Percentiles rank a stretch among this genome's conserved stretches.
These are phyloP conservation scores for Chondrilla cf. caribensis DNA, from an alignment of 37 sponge, comb jelly and placozoan genomes.

Conservation along the genomic window DNA sequence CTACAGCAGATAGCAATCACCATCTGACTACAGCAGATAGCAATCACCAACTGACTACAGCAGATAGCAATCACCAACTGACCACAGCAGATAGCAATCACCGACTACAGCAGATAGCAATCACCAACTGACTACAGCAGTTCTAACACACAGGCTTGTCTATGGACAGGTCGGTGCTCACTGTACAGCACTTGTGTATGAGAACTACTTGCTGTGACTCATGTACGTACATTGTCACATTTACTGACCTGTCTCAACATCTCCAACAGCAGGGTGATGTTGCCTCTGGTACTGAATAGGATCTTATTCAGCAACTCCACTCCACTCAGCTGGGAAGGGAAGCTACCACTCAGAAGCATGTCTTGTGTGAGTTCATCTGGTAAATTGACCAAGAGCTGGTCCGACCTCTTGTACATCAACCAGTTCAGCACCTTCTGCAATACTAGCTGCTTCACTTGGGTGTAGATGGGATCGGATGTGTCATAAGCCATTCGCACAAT, in stretches of 20 bases:
- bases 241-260: slow-evolving; percentile 57
- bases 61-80: no score
- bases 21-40: no score
- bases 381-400: background rate
- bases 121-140: no score
- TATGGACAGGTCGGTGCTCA: no score
- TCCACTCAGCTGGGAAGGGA: slow-evolving; percentile 22
- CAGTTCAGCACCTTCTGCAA: slow-evolving; percentile 53
- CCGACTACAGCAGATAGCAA: no score
- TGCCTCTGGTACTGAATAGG: slow-evolving; percentile 70
- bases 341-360: background rate
- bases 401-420: slow-evolving; percentile 5
- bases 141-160: no score
- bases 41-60: no score
- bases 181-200: no score
- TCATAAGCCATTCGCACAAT: slow-evolving; percentile 58
- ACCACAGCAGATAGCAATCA: no score
- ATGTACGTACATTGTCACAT: no score
- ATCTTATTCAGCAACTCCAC: slow-evolving; percentile 52
- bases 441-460: slow-evolving; percentile 30
- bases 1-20: no score
- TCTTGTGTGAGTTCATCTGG: slow-evolving; percentile 20
- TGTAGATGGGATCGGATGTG: slow-evolving; percentile 48
- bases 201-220: no score
- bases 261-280: slow-evolving; percentile 74